Base-by-base conservation (phyloP, 1,140 invertebrate species). In the Apis dorsata region DNA sequence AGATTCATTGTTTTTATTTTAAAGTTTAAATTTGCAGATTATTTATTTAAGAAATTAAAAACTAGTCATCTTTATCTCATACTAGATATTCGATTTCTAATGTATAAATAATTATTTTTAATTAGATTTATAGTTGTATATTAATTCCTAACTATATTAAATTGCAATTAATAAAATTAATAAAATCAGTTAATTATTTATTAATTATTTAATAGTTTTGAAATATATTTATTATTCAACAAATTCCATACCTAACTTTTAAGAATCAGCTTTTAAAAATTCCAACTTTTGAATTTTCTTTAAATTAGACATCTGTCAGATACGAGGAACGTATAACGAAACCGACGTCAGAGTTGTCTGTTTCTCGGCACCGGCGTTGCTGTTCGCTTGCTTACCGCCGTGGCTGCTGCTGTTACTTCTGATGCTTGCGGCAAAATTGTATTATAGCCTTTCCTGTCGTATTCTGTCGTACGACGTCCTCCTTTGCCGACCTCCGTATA, bases 391-490 rank as follows among this genome's bases (percentile, higher is more conserved):
- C 66, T 86, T 85, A 55, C 85, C 74, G 59, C 62, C 75, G 79
- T 73, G 62, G 78, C 80, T 74, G 59, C 75, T 68, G 51, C 75
- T 74, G 77, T 79, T 72, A 87, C 88, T 81, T 81, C 63, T 68
- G 73, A 81, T 83, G 88, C 88, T 88, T 87, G 90, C 89, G 90
- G 91, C 91, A 90, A 92, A 91, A 92, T 89, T 88, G 90, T 93
- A 92, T 93, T 93, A 92, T 90, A 92, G 90, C 90, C 90, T 91
- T 92, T 86, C 89, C 77, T 73, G 59, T 91, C 90, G 85, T 90
- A 91, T 90, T 89, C 90, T 88, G 87, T 82, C 89, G 86, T 85
- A 81, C 74, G 75, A 87, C 84, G 74, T 89, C 84, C 79, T 90
- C 85, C 87, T 83, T 81, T 72, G 75, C 71, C 28, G 69, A 73